A percentile compares a stretch with the other conserved stretches of the same genome.
Conservation (phyloP, 2,113 vertebrate species). For the Labeo rohita region DNA sequence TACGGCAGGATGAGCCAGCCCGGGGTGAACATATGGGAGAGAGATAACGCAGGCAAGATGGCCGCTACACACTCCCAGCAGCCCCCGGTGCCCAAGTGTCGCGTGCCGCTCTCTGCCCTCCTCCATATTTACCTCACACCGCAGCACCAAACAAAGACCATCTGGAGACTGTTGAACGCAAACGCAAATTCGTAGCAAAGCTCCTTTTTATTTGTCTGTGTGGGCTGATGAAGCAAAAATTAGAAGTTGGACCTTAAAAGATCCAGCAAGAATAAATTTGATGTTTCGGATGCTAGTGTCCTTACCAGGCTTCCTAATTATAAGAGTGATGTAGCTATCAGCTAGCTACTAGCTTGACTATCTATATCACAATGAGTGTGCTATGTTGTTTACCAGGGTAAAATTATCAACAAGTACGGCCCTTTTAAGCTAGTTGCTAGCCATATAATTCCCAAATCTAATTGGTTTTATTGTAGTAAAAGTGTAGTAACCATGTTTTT, state of each 20-base stretch:
- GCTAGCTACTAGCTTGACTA: neutral
- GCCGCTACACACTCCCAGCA: conserved; percentile 50
- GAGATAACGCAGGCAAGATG: conserved; percentile 62
- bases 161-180: conserved; percentile 44
- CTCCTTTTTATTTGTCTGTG: neutral
- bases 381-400: neutral
- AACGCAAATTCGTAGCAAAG: neutral
- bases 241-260: neutral
- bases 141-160: conserved; percentile 50
- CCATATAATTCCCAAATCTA: neutral
- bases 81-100: conserved; percentile 44
- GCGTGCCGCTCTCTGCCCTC: conserved; percentile 44
- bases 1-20: conserved; percentile 59
- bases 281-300: no score
- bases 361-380: no score
- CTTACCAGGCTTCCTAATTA: neutral
- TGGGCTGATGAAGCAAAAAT: neutral
- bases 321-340: neutral
- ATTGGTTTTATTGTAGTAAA: no score
- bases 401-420: neutral
- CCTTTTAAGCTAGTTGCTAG: neutral
- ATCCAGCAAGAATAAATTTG: neutral
- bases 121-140: conserved; percentile 54
- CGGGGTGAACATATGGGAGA: conserved; percentile 63
- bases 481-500: no score